Evolutionary conservation across 2,797 vertebrate species (phyloP).

Genomic region (Phaenicophaeus curvirostris): DNA sequence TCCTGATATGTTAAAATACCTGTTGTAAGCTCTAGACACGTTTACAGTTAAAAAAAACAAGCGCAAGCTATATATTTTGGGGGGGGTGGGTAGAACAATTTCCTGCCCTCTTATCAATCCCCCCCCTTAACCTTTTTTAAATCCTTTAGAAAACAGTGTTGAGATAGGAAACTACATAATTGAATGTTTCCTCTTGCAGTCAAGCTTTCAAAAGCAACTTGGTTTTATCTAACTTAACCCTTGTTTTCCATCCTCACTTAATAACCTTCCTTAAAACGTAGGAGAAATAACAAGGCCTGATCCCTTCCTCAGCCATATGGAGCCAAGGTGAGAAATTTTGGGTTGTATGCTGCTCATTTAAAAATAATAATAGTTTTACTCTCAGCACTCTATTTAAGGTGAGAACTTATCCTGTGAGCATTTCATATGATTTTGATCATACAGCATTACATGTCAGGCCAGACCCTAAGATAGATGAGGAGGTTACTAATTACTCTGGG

Average conservation of each 20-base stretch:
- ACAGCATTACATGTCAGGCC: background rate
- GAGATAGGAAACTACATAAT: background rate
- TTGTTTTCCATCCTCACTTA: background rate
- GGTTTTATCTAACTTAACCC: background rate
- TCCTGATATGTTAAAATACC: background rate
- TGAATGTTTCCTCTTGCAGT: background rate
- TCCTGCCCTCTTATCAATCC: background rate
- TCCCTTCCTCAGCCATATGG: background rate
- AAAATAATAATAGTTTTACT: background rate
- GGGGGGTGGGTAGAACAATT: background rate
- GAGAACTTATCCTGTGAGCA: background rate
- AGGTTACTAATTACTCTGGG: background rate
- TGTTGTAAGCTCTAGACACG: background rate
- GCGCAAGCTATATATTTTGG: background rate
- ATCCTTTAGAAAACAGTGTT: background rate
- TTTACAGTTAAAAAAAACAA: background rate
- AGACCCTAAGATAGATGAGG: background rate
- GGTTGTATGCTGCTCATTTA: background rate
- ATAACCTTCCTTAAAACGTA: background rate
- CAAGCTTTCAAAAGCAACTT: background rate
- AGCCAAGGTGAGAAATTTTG: background rate
- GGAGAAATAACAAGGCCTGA: background rate
- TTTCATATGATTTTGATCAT: background rate
- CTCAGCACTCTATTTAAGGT: background rate
- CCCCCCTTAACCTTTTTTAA: background rate